Conservation (phyloP, 2,113 vertebrate genomes). For the Lates calcarifer region DNA sequence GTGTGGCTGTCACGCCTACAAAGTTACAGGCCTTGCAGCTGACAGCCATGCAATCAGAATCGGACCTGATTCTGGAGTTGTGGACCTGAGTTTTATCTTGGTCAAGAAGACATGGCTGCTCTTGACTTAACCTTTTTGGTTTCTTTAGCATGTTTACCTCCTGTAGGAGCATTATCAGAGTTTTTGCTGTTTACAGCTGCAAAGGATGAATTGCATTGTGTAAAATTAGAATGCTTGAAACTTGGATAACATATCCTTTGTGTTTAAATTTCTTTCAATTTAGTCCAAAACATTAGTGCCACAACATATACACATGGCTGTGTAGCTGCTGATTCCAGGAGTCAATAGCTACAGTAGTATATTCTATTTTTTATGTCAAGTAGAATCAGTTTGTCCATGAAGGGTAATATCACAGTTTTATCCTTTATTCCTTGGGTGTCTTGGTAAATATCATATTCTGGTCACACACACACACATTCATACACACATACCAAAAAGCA, state of each 20-base stretch:
- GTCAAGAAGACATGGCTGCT: constrained; percentile 9
- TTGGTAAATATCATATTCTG: neutral
- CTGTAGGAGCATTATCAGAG: neutral
- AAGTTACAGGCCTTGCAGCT: constrained; percentile 41
- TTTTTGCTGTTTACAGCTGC: constrained; percentile 3
- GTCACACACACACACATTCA: neutral
- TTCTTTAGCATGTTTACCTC: constrained; percentile 11
- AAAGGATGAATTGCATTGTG: neutral
- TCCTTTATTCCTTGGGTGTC: neutral
- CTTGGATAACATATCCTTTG: neutral
- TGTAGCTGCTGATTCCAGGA: neutral
- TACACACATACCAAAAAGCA: neutral
- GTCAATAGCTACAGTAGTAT: neutral
- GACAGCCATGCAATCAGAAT: constrained; percentile 22
- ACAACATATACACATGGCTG: neutral
- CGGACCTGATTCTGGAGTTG: constrained; percentile 2
- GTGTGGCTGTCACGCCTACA: constrained; percentile 47
- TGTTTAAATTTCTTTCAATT: no score
- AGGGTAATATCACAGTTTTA: neutral
- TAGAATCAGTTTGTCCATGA: constrained; percentile 16
- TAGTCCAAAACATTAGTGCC: neutral
- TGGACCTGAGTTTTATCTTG: constrained; percentile 28
- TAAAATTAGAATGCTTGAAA: neutral
- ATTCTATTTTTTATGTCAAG: neutral
- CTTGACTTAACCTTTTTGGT: constrained; percentile 40